Base-by-base conservation (phyloP, 2,888 invertebrate species). In the Mycalesis mineus region DNA sequence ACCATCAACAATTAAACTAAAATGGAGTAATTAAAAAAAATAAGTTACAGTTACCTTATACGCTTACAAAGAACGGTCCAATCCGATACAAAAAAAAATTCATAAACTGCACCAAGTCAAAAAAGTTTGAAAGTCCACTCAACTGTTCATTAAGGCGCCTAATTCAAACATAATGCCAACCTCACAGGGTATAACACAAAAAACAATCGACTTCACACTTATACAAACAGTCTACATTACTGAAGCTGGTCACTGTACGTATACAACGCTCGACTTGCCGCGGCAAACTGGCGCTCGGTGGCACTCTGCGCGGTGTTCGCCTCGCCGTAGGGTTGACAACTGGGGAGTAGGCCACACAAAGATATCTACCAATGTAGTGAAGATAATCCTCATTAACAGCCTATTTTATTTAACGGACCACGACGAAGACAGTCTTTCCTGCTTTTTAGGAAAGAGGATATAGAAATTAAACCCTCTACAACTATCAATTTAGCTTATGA, bases 141-240 rank as follows among this genome's bases (percentile, higher is more conserved):
- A 82, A 81, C 77, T 80, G 78, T 83, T 83, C 74, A 79, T 81
- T 80, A 81, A 82, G 78, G 82, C 80, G 79, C 77, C 84, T 78
- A 82, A 83, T 85, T 80, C 81, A 82, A 85, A 86, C 88, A 88
- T 86, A 84, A 84, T 85, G 82, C 77, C 79, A 82, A 78, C 77
- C 72, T 74, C 78, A 77, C 82, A 77, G 81, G 83, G 77, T 79
- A 78, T 86, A 86, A 84, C 87, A 85, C 84, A 86, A 83, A 78
- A 82, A 86, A 85, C 87, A 86, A 87, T 86, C 86, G 87, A 88
- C 84, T 88, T 87, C 85, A 82, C 88, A 88, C 87, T 88, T 88
- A 87, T 88, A 81, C 81, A 86, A 88, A 85, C 81, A 82, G 57
- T 80, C 71, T 78, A 82, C 80, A 83, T 79, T 74, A 80, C 81